These are phyloP conservation scores for Dendrolimus pini DNA, from an alignment of 2,888 invertebrate genomes.

Conservation along the genomic window DNA sequence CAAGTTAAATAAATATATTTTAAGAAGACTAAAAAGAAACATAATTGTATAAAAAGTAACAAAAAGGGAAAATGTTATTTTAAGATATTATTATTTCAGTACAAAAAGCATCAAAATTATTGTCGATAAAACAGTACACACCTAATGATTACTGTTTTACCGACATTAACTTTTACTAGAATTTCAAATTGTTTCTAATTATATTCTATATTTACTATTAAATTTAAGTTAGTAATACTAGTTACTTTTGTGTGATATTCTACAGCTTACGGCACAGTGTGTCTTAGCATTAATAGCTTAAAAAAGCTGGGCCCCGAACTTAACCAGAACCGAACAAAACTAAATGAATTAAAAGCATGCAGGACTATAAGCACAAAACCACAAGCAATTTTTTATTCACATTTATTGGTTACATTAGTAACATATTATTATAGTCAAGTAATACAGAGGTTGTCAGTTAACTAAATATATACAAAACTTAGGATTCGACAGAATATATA, in stretches of 20 bases:
- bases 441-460: constrained; percentile 46
- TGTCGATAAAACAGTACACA: not conserved
- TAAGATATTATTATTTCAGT: not conserved
- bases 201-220: not conserved
- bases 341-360: constrained; percentile 57
- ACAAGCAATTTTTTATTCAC: constrained; percentile 66
- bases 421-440: constrained; percentile 42
- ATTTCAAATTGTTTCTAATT: not conserved
- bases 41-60: not conserved
- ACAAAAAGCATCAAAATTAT: not conserved
- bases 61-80: not conserved
- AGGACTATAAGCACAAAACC: constrained; percentile 71
- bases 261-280: not conserved
- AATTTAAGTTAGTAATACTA: constrained; percentile 1
- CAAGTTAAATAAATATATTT: too few species aligned
- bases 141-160: not conserved
- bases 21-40: too few species aligned
- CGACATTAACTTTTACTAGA: not conserved
- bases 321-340: constrained; percentile 29
- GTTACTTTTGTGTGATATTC: constrained; percentile 4
- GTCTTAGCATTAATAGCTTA: constrained; percentile 19
- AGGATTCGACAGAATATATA: constrained; percentile 21
- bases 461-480: constrained; percentile 28
- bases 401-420: constrained; percentile 66
- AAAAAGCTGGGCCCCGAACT: constrained; percentile 47